A percentile compares a stretch with the other conserved stretches of the same genome.
phyloP scores from a whole-genome alignment of 2,888 invertebrate species.

The Cryptus armator region DNA sequence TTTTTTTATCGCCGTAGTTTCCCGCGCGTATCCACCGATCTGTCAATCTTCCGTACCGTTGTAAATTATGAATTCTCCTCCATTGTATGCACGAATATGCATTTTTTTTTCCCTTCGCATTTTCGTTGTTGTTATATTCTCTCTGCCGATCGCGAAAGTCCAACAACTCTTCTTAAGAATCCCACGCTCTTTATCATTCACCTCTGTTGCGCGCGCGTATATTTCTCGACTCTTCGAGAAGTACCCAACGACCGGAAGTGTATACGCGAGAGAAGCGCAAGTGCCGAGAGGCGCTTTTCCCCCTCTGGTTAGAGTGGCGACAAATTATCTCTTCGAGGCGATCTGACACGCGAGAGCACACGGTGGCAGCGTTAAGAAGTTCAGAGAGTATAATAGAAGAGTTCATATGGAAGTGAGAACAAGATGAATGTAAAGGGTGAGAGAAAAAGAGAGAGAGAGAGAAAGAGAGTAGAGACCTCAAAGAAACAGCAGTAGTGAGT shows the following conservation, averaged over 20 bases:
- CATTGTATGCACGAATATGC: conserved; percentile 51
- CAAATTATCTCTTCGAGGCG: conserved; percentile 63
- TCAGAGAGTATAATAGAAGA: neutral
- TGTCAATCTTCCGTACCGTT: conserved; percentile 39
- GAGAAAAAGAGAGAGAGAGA: conserved; percentile 7
- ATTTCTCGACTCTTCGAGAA: conserved; percentile 26
- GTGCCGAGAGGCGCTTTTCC: conserved; percentile 13
- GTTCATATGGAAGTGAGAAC: conserved; percentile 16
- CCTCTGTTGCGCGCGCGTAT: conserved; percentile 38
- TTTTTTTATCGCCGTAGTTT: conserved; percentile 24
- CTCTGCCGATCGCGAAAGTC: conserved; percentile 1
- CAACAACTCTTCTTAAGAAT: conserved; percentile 23
- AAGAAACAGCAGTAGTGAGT: conserved; percentile 9
- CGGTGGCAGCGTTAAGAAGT: conserved; percentile 6
- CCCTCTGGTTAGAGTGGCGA: conserved; percentile 45
- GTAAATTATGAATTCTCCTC: conserved; percentile 52
- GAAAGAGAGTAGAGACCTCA: neutral
- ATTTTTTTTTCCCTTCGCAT: conserved; percentile 9
- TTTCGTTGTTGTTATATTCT: conserved; percentile 24
- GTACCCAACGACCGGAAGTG: conserved; percentile 66
- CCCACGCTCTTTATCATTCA: conserved; percentile 65
- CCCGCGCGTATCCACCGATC: conserved; percentile 19
- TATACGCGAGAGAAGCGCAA: conserved; percentile 58
- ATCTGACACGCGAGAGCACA: conserved; percentile 61
- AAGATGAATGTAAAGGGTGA: conserved; percentile 29